These are phyloP conservation scores for Seriola dumerili DNA, from an alignment of 2,113 vertebrate species.

Conservation along the genomic window DNA sequence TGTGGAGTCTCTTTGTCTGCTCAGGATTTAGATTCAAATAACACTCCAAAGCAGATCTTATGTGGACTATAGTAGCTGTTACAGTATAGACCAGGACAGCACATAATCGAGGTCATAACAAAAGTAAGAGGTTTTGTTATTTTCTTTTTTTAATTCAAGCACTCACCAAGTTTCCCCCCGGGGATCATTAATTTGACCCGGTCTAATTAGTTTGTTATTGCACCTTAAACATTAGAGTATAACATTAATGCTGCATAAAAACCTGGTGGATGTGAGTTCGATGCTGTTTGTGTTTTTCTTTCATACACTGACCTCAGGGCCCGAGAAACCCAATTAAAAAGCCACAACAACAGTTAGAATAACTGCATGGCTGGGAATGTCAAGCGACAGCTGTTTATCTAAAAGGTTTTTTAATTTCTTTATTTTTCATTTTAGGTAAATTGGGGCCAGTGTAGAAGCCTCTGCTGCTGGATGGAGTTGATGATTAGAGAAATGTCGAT, in stretches of 20 bases:
- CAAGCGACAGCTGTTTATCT: constrained; percentile 2
- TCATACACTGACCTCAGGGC: constrained; percentile 37
- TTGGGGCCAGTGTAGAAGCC: background rate
- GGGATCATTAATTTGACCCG: constrained; percentile 37
- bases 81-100: background rate
- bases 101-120: background rate
- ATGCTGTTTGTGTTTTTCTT: constrained; percentile 8
- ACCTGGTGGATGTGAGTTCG: background rate
- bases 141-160: background rate
- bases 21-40: background rate
- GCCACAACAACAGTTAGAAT: constrained; percentile 4
- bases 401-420: background rate
- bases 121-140: background rate
- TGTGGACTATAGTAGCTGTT: background rate
- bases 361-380: constrained; percentile 5
- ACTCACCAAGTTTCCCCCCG: constrained; percentile 1
- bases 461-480: background rate
- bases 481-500: background rate
- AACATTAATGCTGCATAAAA: constrained; percentile 11
- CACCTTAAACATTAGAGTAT: constrained; percentile 27
- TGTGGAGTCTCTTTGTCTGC: constrained; percentile 7
- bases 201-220: constrained; percentile 53
- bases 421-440: background rate
- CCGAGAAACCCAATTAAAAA: constrained; percentile 55
- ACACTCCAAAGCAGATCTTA: background rate